Percentiles rank a stretch among this genome's conserved stretches.
Conservation (phyloP, 2,113 vertebrate genomes). For the Archocentrus centrarchus region DNA sequence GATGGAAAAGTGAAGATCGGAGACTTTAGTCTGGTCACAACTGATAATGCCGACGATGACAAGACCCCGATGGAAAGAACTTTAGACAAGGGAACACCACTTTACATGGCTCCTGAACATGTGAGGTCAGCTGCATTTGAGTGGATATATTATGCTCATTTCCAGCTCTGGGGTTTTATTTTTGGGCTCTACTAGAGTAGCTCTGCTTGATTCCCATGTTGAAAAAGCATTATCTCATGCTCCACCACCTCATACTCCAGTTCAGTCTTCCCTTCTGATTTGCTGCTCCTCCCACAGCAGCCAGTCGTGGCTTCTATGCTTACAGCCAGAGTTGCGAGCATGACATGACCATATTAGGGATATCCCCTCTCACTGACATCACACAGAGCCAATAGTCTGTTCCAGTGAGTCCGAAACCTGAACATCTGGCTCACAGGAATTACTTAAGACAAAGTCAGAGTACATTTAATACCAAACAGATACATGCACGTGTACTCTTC, state of each 20-base stretch:
- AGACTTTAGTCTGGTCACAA: constrained; percentile 90
- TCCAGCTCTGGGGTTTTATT: background rate
- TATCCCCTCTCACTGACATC: background rate
- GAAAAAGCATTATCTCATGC: background rate
- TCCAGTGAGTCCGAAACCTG: background rate
- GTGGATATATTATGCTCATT: background rate
- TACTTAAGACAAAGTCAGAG: background rate
- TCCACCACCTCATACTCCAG: background rate
- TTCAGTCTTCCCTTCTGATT: background rate
- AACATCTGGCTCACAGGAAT: background rate
- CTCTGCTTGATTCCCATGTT: background rate
- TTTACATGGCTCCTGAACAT: constrained; percentile 82
- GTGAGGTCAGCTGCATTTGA: constrained; percentile 29
- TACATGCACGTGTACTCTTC: no score
- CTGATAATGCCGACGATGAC: constrained; percentile 22
- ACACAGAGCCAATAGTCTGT: background rate
- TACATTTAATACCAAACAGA: background rate
- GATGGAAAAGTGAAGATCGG: constrained; percentile 86
- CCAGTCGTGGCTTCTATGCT: background rate
- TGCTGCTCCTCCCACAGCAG: background rate
- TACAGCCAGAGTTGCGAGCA: background rate
- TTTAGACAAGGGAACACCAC: constrained; percentile 42
- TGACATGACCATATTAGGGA: background rate
- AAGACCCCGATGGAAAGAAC: constrained; percentile 65
- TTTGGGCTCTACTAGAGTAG: rapidly evolving